These are phyloP conservation scores for Lutraria lutraria DNA, from an alignment of 2,888 invertebrate genomes.

Conservation along the genomic window DNA sequence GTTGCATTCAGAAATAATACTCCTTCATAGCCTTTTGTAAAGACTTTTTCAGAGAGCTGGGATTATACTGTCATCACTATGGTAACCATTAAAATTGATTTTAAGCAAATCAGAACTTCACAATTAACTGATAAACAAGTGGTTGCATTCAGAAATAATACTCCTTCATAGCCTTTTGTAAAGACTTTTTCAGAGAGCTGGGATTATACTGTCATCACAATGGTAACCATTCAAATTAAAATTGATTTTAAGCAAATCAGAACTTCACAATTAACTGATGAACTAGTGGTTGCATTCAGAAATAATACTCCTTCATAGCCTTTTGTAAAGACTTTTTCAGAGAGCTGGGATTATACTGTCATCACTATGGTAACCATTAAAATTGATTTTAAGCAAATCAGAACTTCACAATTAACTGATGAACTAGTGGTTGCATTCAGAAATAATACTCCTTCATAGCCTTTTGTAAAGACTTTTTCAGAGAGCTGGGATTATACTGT, in stretches of 20 bases:
- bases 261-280: too few relatives aligned
- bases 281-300: conserved; percentile 24
- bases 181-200: conserved; percentile 45
- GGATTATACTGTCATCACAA: conserved; percentile 41
- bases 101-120: too few relatives aligned
- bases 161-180: neutral
- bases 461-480: conserved; percentile 20
- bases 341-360: conserved; percentile 43
- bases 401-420: too few relatives aligned
- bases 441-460: conserved; percentile 27
- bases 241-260: neutral
- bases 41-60: conserved; percentile 43
- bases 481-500: conserved; percentile 45
- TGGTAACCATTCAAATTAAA: neutral
- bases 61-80: conserved; percentile 38
- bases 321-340: conserved; percentile 21
- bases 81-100: neutral
- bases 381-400: too few relatives aligned
- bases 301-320: conserved; percentile 34
- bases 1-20: conserved; percentile 29
- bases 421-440: conserved; percentile 15
- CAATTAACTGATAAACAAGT: too few relatives aligned
- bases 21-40: conserved; percentile 14
- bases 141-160: conserved; percentile 35
- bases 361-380: neutral